These are phyloP conservation scores for Drosophila persimilis DNA, from an alignment of 1,140 invertebrate genomes.

Conservation along the genomic window DNA sequence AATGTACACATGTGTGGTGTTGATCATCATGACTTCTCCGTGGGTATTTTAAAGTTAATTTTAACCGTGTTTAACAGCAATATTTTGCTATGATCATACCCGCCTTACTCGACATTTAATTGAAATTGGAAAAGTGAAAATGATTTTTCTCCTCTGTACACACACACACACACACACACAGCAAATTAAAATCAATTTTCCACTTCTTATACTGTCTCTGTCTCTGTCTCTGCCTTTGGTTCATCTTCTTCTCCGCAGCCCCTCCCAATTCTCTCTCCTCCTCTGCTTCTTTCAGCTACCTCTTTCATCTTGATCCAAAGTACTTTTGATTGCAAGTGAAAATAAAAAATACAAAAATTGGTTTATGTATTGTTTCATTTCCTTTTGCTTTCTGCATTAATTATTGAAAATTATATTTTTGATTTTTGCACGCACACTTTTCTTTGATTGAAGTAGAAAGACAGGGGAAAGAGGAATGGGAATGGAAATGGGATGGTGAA, in stretches of 20 bases:
- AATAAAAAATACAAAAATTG: conserved; percentile 40
- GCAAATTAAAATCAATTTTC: too few relatives aligned
- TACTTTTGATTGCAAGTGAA: too few relatives aligned
- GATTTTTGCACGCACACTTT: conserved; percentile 45
- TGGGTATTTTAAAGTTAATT: neutral
- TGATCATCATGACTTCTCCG: too few relatives aligned
- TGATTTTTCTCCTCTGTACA: conserved; percentile 35
- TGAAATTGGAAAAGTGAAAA: conserved; percentile 65
- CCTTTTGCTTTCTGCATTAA: conserved; percentile 45
- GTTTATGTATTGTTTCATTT: conserved; percentile 22
- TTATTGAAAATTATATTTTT: conserved; percentile 63
- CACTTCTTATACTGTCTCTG: too few relatives aligned
- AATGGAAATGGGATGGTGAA: too few relatives aligned
- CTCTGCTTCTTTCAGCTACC: conserved; percentile 17
- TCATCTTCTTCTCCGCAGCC: too few relatives aligned
- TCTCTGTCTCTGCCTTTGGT: too few relatives aligned
- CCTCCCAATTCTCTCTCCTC: conserved; percentile 9
- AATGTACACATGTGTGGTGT: too few relatives aligned
- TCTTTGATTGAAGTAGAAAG: conserved; percentile 5
- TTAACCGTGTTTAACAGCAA: conserved; percentile 12
- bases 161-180: too few relatives aligned
- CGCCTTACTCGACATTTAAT: conserved; percentile 45
- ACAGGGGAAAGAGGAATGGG: neutral
- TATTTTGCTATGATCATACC: neutral
- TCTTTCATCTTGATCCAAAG: too few relatives aligned